Base-by-base conservation (phyloP, 2,797 vertebrate species). In the Labeo calbasu region DNA sequence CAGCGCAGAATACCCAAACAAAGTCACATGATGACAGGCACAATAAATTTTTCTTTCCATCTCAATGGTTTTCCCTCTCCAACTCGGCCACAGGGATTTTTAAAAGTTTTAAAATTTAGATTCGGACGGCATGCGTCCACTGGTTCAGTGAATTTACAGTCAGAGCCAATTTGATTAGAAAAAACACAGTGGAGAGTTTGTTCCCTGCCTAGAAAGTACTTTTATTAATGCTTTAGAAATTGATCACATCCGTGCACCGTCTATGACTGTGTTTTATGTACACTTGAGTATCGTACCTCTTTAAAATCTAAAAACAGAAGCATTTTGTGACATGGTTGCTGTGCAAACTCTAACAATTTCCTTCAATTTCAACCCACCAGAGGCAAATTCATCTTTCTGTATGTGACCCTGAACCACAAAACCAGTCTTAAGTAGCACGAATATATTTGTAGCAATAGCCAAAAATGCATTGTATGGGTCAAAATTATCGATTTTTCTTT, bases 21-120 rank as follows among this genome's bases (percentile, higher is more conserved):
- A 77, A 83, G 65, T 83, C 73, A 77, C 50, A 77, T 83, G 82
- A 77, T 36, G 63, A 83, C 36, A 70, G 19, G 81, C 63, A 21
- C 7, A 57, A 70, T 83, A 17, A 1, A 59, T 77, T 50, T 70
- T 59, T 46, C 25, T 83, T 83, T 69, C 25, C 65, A 59, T 77
- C 63, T 36, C 19, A 59, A 69, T 50, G 51, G n/a, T 55, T 77
- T 57, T 57, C 32, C 32, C 48, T 76, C 48, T 53, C 48, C n/a
- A 36, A 10, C 72, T 25, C 25, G 9, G 46, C 70, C 32, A 68
- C 28, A 25, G 59, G 14, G 81, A 76, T 66, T 83, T 76, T 76
- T 15, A 57, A 12, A 23, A 43, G 66, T 50, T 80, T 57, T 23
- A 0, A 36, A 51, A 53, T 53, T 21, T 46, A 23, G 14, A 40